phyloP scores from a whole-genome alignment of 2,888 invertebrate genomes.

The Standfussiana lucernea region DNA sequence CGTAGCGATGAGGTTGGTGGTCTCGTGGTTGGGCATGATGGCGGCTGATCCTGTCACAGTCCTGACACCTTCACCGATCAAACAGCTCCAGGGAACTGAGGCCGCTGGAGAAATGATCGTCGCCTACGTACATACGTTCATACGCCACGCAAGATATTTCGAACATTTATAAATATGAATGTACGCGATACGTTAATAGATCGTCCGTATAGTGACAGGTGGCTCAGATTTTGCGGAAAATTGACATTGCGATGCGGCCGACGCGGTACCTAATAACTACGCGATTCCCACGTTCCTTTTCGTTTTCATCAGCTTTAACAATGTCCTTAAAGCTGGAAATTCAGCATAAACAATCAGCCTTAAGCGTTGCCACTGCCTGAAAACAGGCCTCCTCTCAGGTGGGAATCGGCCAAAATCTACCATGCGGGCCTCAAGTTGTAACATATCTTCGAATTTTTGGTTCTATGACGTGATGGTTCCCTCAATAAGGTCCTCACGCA shows the following conservation, averaged over 20 bases:
- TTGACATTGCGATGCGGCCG: constrained; percentile 30
- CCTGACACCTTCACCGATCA: constrained; percentile 83
- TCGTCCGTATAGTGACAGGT: constrained; percentile 74
- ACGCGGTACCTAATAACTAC: constrained; percentile 10
- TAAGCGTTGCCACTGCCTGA: neutral
- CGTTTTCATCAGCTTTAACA: neutral
- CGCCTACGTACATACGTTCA: constrained; percentile 77
- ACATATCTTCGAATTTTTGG: neutral
- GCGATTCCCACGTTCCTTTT: neutral
- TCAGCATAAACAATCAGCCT: neutral
- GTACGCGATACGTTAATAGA: constrained; percentile 79
- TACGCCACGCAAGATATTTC: constrained; percentile 78
- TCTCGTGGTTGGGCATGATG: constrained; percentile 91
- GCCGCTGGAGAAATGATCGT: constrained; percentile 72
- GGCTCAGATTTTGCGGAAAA: constrained; percentile 65
- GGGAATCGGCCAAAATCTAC: neutral
- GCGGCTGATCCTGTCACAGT: constrained; percentile 75
- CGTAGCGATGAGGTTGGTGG: constrained; percentile 92
- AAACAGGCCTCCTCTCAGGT: neutral
- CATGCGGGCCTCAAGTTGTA: neutral
- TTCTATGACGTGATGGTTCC: neutral
- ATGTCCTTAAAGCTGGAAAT: neutral
- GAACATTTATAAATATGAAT: constrained; percentile 83
- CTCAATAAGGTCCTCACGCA: neutral
- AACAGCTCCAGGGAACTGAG: constrained; percentile 83